phyloP scores from a whole-genome alignment of 53 echinoderm and acorn worm species.

The Holothuria leucospilota region DNA sequence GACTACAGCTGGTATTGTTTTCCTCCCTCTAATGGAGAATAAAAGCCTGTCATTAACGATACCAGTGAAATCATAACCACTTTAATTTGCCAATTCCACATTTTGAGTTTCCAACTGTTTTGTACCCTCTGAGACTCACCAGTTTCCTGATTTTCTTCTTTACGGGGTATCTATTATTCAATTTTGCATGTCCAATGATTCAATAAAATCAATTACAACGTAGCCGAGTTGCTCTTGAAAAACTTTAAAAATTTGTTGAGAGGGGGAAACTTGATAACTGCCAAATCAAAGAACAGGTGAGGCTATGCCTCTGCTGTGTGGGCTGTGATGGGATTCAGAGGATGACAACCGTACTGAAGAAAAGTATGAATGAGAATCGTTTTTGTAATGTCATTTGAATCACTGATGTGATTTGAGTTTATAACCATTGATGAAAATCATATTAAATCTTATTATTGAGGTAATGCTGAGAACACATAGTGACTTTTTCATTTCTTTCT shows the following conservation, averaged over 20 bases:
- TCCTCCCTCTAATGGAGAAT: conserved; percentile 21
- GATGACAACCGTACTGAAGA: no score
- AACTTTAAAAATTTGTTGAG: conserved; percentile 3
- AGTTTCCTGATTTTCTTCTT: conserved; percentile 26
- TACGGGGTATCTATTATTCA: conserved; percentile 45
- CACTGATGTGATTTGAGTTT: no score
- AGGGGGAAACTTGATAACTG: conserved; percentile 32
- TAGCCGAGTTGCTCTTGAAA: neutral
- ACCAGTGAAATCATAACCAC: conserved; percentile 8
- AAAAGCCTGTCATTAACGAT: conserved; percentile 22
- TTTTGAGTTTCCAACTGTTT: conserved; percentile 16
- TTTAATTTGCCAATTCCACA: conserved; percentile 33
- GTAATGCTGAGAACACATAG: no score
- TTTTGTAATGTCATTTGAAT: no score
- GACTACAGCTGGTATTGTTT: conserved; percentile 22
- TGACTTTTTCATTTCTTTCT: no score
- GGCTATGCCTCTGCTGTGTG: conserved; percentile 15
- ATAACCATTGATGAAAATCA: no score
- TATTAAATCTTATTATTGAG: no score
- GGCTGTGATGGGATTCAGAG: neutral
- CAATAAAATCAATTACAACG: conserved; percentile 43
- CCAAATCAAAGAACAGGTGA: conserved; percentile 4
- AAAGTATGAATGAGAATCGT: no score
- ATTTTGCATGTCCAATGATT: conserved; percentile 22
- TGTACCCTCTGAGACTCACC: conserved; percentile 10